These are phyloP conservation scores for Erebia palarica DNA, from an alignment of 2,888 invertebrate species.

Conservation along the genomic window DNA sequence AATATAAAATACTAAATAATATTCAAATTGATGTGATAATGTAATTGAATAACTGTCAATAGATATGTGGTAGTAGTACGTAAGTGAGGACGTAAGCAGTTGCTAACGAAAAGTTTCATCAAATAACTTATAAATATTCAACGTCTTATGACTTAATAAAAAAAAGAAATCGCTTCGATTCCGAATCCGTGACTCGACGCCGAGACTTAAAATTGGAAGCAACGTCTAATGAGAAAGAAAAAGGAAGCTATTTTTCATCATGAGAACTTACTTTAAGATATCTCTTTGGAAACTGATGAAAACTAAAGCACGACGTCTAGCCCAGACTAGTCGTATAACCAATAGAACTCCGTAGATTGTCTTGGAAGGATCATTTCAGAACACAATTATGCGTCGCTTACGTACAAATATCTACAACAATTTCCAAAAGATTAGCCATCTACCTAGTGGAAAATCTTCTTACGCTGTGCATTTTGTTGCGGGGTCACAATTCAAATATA, in stretches of 20 bases:
- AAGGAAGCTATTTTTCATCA: background rate
- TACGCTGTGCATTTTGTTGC: no score
- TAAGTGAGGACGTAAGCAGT: conserved; percentile 15
- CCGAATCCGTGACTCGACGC: conserved; percentile 26
- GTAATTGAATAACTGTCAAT: background rate
- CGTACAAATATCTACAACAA: no score
- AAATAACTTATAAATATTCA: conserved; percentile 29
- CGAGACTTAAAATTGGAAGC: conserved; percentile 8
- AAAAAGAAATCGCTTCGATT: conserved; percentile 29
- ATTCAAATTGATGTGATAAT: background rate
- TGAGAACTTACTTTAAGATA: background rate
- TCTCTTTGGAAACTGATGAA: background rate
- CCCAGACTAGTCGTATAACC: no score
- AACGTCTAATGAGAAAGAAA: conserved; percentile 16
- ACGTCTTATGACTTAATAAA: conserved; percentile 25
- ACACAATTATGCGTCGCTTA: no score
- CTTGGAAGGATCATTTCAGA: no score
- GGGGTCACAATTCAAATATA: no score
- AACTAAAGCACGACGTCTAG: no score
- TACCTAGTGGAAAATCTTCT: no score
- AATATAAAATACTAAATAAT: background rate
- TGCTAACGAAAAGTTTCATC: conserved; percentile 27
- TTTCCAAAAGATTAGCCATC: no score
- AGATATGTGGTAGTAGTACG: background rate
- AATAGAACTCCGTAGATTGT: no score